phyloP scores from a whole-genome alignment of 2,797 vertebrate species.

The Glossophaga mutica region DNA sequence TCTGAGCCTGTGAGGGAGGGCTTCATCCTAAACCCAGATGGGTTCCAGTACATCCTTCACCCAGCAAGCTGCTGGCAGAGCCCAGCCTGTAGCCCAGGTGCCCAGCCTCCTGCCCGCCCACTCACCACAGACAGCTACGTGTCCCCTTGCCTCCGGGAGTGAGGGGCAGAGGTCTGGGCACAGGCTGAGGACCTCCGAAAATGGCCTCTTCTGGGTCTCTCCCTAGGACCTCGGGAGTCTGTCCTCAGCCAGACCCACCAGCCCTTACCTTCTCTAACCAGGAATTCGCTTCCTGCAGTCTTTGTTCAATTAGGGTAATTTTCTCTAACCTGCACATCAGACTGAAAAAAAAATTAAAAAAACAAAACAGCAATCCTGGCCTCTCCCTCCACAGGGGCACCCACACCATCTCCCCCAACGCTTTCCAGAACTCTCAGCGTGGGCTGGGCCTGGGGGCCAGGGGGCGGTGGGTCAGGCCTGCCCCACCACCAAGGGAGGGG shows the following conservation, averaged over 20 bases:
- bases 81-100: background rate
- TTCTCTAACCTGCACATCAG: constrained; percentile 44
- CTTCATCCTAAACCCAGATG: background rate
- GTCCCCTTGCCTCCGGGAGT: background rate
- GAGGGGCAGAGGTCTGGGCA: background rate
- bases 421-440: background rate
- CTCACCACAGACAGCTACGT: background rate
- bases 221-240: background rate
- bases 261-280: background rate
- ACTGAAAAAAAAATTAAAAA: constrained; percentile 43
- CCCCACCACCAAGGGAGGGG: background rate
- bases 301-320: constrained; percentile 17
- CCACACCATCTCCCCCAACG: background rate
- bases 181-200: background rate
- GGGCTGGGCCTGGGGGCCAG: constrained; percentile 39
- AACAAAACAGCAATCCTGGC: background rate
- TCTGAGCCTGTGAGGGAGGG: background rate
- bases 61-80: background rate
- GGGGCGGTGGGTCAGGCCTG: constrained; percentile 17
- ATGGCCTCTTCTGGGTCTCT: background rate
- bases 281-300: background rate
- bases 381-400: background rate
- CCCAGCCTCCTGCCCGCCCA: background rate
- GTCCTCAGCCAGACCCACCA: background rate
- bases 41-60: background rate